Evolutionary conservation across 2,113 vertebrate species (phyloP).

Genomic region (Spheniscus mendiculus): DNA sequence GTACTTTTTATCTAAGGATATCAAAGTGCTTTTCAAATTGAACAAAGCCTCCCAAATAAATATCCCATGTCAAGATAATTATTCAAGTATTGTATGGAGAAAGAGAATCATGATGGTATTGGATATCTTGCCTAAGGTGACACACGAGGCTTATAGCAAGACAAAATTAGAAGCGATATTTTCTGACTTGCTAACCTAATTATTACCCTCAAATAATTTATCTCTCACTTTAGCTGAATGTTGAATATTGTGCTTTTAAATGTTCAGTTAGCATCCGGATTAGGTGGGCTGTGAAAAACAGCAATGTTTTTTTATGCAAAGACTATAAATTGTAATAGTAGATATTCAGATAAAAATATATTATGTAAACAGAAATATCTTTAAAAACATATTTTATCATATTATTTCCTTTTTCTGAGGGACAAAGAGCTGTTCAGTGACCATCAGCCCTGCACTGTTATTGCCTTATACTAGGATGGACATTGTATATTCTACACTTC

Average conservation of each 20-base stretch:
- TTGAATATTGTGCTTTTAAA: background rate
- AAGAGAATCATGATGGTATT: background rate
- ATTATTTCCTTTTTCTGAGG: background rate
- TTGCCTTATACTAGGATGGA: background rate
- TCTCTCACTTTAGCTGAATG: background rate
- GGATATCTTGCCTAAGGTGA: background rate
- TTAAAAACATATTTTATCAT: background rate
- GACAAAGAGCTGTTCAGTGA: background rate
- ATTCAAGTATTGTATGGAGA: background rate
- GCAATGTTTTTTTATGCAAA: background rate
- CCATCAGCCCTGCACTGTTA: background rate
- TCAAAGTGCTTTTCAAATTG: background rate
- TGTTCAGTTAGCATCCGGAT: background rate
- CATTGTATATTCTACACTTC: background rate
- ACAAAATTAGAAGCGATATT: background rate
- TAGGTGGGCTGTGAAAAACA: background rate
- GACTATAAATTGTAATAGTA: background rate
- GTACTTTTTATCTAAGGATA: background rate
- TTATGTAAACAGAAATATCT: background rate
- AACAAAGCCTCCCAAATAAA: background rate
- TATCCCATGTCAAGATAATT: background rate
- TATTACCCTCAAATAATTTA: background rate
- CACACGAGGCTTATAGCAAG: background rate
- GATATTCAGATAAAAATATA: background rate
- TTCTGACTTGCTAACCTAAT: background rate